Conservation (phyloP, 2,888 invertebrate genomes). For the Pheosia tremula region DNA sequence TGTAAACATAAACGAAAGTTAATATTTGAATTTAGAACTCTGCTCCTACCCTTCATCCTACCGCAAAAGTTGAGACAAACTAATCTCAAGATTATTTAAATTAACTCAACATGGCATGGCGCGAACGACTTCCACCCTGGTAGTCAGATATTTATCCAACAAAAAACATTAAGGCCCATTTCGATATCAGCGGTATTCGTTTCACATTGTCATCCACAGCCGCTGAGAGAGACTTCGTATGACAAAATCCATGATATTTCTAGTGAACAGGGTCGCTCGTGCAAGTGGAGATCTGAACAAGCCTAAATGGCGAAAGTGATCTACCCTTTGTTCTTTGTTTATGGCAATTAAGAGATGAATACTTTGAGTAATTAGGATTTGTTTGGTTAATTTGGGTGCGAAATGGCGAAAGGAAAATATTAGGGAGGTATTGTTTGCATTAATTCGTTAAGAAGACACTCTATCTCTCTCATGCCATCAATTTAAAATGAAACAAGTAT, state of each 20-base stretch:
- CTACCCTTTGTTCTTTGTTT: slow-evolving; percentile 9
- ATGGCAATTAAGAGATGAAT: slow-evolving; percentile 8
- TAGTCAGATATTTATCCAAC: slow-evolving; percentile 40
- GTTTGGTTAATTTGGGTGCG: slow-evolving; percentile 4
- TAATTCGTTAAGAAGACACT: neutral
- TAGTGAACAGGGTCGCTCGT: neutral
- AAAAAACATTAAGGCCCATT: slow-evolving; percentile 47
- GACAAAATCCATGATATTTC: too few relatives aligned
- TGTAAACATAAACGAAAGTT: too few relatives aligned
- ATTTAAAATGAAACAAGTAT: neutral
- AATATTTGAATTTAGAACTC: neutral
- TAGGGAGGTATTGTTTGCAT: neutral
- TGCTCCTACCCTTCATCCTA: neutral
- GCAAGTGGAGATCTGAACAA: too few relatives aligned
- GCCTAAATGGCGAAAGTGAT: slow-evolving; percentile 5
- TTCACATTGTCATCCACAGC: neutral
- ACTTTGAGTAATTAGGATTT: slow-evolving; percentile 6
- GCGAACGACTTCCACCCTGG: slow-evolving; percentile 37
- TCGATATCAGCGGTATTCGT: slow-evolving; percentile 4
- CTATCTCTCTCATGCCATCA: neutral
- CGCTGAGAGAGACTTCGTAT: too few relatives aligned
- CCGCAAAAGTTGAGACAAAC: slow-evolving; percentile 4
- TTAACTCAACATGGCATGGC: slow-evolving; percentile 40
- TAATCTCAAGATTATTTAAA: slow-evolving; percentile 33
- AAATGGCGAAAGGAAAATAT: slow-evolving; percentile 1